These are phyloP conservation scores for Tylochromis polylepis DNA, from an alignment of 2,113 vertebrate species.

Conservation along the genomic window DNA sequence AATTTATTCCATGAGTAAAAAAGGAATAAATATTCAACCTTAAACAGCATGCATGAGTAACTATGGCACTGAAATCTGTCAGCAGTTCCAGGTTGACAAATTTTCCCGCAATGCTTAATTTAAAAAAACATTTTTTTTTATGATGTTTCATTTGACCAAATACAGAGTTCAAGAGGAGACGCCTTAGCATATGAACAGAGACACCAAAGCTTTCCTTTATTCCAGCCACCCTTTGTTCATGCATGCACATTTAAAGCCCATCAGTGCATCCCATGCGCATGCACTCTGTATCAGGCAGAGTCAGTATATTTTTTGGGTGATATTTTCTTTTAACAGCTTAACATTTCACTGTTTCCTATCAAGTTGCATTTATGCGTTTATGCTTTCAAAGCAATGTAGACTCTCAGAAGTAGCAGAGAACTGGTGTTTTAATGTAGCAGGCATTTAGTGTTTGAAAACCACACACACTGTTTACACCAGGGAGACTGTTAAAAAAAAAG, in stretches of 20 bases:
- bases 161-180: not conserved
- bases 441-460: slow-evolving; percentile 28
- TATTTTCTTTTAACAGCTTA: not conserved
- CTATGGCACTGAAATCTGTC: not conserved
- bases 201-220: not conserved
- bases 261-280: too few species aligned
- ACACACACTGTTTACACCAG: slow-evolving; percentile 41
- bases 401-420: slow-evolving; percentile 7
- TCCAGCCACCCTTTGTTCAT: not conserved
- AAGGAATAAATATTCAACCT: not conserved
- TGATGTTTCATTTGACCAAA: not conserved
- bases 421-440: slow-evolving; percentile 19
- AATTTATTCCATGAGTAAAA: not conserved
- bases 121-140: not conserved
- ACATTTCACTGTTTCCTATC: not conserved
- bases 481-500: slow-evolving; percentile 25
- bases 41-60: not conserved
- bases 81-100: not conserved
- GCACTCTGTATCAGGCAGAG: not conserved
- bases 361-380: not conserved
- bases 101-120: not conserved
- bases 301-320: not conserved
- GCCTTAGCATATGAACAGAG: not conserved
- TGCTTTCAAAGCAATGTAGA: not conserved
- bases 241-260: not conserved